Base-by-base conservation (phyloP, 1,140 invertebrate species). In the Microplitis demolitor region DNA sequence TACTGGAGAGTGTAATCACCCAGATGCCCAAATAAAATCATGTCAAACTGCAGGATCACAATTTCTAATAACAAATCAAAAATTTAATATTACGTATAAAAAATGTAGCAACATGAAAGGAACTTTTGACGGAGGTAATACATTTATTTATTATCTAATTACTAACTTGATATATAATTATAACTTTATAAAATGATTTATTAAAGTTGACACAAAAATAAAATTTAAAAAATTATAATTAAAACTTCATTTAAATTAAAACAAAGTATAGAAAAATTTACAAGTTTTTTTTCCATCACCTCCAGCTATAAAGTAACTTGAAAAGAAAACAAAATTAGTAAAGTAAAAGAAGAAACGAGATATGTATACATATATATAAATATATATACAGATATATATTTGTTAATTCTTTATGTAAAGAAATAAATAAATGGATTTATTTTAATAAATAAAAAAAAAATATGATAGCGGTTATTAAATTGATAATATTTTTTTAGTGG, bases 11-110 rank as follows among this genome's bases (percentile, higher is more conserved):
- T 98, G 96, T 82, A 91, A 91, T 78, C 88, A 96, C 85, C 93
- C 92, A 0, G 95, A 97, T 85, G 95, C 94, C 4, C 91, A 93
- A 78, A 97, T 99, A 74, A 91, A 91, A 78, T 98, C 97, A 0
- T 99, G 97, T 87, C 97, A 99, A 88, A 95, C 94, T 11, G 95
- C 97, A 45, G 97, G 97, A 71, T 97, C 96, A 11, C 95, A 98
- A 84, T 98, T 97, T 85, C 91, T 97, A 53, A 98, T 98, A 76
- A 95, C 96, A 35, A 99, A 99, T 88, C 95, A 98, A 83, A 97
- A 98, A 80, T 99, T 99, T 78, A 95, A 96, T 78, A 97, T 99
- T 69, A 97, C 94, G 5, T 99, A 98, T 83, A 93, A 93, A 72
- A 92, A 93, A 81, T 99, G 97, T 85, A 85, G 90, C 61, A 95